These are phyloP conservation scores for Psylliodes chrysocephalus DNA, from an alignment of 2,888 invertebrate species.

Conservation along the genomic window DNA sequence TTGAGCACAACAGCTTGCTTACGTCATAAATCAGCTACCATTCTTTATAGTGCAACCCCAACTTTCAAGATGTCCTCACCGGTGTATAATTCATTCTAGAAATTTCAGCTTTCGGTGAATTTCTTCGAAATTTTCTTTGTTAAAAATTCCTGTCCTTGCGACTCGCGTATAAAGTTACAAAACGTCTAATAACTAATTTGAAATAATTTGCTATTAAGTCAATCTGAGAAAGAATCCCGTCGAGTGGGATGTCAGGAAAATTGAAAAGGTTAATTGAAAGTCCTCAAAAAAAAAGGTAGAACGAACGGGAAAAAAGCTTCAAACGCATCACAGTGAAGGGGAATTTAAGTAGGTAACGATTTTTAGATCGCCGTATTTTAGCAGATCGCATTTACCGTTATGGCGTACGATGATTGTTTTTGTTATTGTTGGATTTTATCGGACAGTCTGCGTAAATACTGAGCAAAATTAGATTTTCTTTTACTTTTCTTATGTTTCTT, in stretches of 20 bases:
- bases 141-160: too few relatives aligned
- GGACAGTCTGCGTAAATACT: too few relatives aligned
- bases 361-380: background rate
- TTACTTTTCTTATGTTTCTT: too few relatives aligned
- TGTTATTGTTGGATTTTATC: background rate
- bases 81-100: too few relatives aligned
- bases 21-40: too few relatives aligned
- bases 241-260: background rate
- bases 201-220: background rate
- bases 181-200: background rate
- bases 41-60: too few relatives aligned
- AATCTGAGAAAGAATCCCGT: background rate
- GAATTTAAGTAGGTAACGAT: background rate
- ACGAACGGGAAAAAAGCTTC: background rate
- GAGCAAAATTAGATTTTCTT: too few relatives aligned
- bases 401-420: background rate
- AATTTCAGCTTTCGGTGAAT: too few relatives aligned
- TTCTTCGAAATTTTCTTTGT: too few relatives aligned
- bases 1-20: too few relatives aligned
- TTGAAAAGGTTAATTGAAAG: slow-evolving; percentile 5
- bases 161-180: background rate
- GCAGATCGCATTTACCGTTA: background rate
- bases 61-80: too few relatives aligned
- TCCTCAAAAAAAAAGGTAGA: background rate
- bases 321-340: background rate